A percentile compares a stretch with the other conserved stretches of the same genome.
phyloP scores from a whole-genome alignment of 2,888 invertebrate genomes.

The Tryphoninae sp. region DNA sequence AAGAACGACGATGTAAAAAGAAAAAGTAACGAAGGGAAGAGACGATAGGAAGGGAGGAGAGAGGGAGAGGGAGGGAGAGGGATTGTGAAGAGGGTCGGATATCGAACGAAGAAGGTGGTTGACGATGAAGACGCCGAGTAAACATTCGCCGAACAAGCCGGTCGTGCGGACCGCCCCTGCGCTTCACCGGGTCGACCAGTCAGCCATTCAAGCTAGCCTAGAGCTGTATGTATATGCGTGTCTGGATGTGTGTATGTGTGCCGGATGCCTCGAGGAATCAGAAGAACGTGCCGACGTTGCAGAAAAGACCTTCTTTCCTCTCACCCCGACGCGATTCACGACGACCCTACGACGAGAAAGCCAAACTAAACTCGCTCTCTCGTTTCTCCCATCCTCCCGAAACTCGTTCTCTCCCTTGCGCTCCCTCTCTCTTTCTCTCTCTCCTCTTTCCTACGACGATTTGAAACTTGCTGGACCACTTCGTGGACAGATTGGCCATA shows the following conservation, averaged over 20 bases:
- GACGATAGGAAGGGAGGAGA: slow-evolving; percentile 44
- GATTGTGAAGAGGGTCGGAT: slow-evolving; percentile 62
- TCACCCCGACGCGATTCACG: slow-evolving; percentile 17
- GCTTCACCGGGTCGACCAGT: slow-evolving; percentile 47
- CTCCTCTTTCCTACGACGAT: slow-evolving; percentile 40
- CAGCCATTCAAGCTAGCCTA: slow-evolving; percentile 48
- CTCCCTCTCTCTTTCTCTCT: neutral
- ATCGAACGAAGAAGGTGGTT: slow-evolving; percentile 58
- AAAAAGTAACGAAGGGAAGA: slow-evolving; percentile 25
- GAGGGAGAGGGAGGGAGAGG: slow-evolving; percentile 2
- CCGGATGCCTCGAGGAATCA: slow-evolving; percentile 55
- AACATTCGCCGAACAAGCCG: slow-evolving; percentile 65
- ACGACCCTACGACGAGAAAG: slow-evolving; percentile 46
- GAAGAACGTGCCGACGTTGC: slow-evolving; percentile 65
- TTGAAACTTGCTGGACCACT: slow-evolving; percentile 61
- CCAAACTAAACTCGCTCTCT: slow-evolving; percentile 41
- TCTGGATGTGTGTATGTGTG: slow-evolving; percentile 16
- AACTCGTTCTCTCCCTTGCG: slow-evolving; percentile 3
- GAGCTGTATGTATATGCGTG: neutral
- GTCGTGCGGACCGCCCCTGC: slow-evolving; percentile 52
- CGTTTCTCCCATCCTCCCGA: slow-evolving; percentile 5
- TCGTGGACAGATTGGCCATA: slow-evolving; percentile 56
- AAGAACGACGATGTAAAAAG: slow-evolving; percentile 42
- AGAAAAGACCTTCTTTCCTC: slow-evolving; percentile 59
- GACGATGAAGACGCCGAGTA: slow-evolving; percentile 65